Evolutionary conservation across 35 echinoderm and acorn worm genomes (phyloP).

Genomic region (Heliocidaris tuberculata): DNA sequence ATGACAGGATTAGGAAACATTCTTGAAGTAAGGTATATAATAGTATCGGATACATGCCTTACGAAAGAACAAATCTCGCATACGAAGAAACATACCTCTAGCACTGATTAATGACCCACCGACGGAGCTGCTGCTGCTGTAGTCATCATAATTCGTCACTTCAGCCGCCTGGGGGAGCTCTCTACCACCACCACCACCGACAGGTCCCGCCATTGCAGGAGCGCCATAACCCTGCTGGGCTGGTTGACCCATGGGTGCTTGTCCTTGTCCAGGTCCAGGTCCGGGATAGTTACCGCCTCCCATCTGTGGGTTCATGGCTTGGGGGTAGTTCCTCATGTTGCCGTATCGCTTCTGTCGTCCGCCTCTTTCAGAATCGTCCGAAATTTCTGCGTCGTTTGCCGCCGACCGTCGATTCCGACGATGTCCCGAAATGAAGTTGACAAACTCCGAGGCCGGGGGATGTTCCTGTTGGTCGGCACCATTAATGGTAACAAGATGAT

Average conservation of each 20-base stretch:
- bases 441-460: background rate
- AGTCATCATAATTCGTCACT: background rate
- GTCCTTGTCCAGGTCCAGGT: too few species aligned
- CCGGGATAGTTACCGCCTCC: background rate
- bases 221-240: background rate
- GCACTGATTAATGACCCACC: background rate
- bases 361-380: background rate
- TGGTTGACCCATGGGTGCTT: background rate
- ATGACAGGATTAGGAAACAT: too few species aligned
- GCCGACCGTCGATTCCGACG: background rate
- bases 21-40: too few species aligned
- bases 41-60: too few species aligned
- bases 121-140: background rate
- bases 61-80: too few species aligned
- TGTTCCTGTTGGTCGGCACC: background rate
- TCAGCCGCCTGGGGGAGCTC: background rate
- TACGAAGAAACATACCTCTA: background rate
- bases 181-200: background rate
- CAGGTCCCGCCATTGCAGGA: background rate
- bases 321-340: background rate
- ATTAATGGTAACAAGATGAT: background rate
- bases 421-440: background rate
- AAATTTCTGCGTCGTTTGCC: background rate
- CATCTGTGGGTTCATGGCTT: background rate
- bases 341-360: background rate